Evolutionary conservation across 2,797 vertebrate species (phyloP), one percentile per base, ranked within the genome.

Genomic region (Danio choprae): DNA sequence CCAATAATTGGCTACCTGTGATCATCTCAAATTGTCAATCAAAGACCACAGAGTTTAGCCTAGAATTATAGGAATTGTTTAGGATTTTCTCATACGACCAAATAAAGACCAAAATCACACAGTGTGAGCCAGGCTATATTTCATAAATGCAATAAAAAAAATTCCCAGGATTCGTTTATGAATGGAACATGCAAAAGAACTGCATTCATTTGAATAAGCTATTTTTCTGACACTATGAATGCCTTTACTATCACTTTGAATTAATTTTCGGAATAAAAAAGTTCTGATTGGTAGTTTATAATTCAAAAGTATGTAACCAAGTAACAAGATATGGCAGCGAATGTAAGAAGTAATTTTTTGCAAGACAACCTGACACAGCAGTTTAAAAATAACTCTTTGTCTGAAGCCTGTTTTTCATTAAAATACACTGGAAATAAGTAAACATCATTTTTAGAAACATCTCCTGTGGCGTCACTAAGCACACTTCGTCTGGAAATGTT

Each of bases 401-500:
- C 5, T n/a, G 12, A 67, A 67, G 12, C 12, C 63, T 58, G 10
- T 9, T 36, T 55, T 56, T 36, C 50, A 56, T 67, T 55, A 55
- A 41, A 44, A 55, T 9, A 65, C 56, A 56, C 67, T 38, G 15
- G 58, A 67, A 29, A 40, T 18, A 40, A 55, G 41, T 58, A 58
- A 77, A 58, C 38, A 20, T 65, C 29, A 55, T 48, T 1, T 59
- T 58, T n/a, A 55, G 16, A 22, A 50, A 63, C 13, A 1, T 71
- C 15, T 71, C 36, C 67, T 59, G 16, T 38, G 12, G 1, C 5
- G 16, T 41, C 15, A 48, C 11, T 2, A 38, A 63, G n/a, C 74
- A 40, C 44, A n/a, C 29, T 44, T 20, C 13, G 0, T 63, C 58
- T 79, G 77, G 46, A 79, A 72, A 79, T 55, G 46, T 71, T 46